Evolutionary conservation across 2,888 invertebrate species (phyloP), one percentile per base, ranked within the genome.

Genomic region (Mycogona germanica): DNA sequence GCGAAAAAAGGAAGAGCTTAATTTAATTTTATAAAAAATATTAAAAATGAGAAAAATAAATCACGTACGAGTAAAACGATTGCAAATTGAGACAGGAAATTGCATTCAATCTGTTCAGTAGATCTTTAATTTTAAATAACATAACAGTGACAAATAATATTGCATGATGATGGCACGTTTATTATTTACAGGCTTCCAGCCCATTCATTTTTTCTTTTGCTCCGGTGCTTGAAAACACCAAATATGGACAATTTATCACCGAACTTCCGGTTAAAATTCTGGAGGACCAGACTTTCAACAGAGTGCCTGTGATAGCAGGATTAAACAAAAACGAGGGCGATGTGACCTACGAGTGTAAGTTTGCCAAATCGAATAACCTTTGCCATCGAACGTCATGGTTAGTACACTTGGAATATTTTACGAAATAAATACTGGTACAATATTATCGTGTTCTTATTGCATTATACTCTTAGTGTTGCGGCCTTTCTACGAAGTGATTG

Each of bases 241-340:
- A 9, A 19, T 21, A 32, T 21, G 48, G 48, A 2, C 35, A 35
- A 30, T 48, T 48, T 32, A 21, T 48, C 19, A 48, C 30, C 12
- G 17, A 48, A 6, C 9, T 35, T 3, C 21, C 48, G 3, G 35
- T 21, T 17, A 37, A 29, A 2, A 48, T 48, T 32, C 25, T 48
- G 14, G 3, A 2, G 19, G 21, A 32, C 5, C 35, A 37, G 25
- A 48, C 19, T 32, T 48, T 19, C 37, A 48, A 48, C 37, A 48
- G 25, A 32, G 48, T 48, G 5, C 48, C 48, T 21, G 21, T 19
- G 7, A 35, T 48, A 14, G 12, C 32, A 12, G 48, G 48, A 23
- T 17, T 19, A 19, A 48, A 48, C 21, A 48, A 48, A 35, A 37
- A 48, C 37, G 48, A 48, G 37, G 48, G 48, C 14, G 37, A 35